phyloP scores from a whole-genome alignment of 2,888 invertebrate species.

The Eupeodes latifasciatus region DNA sequence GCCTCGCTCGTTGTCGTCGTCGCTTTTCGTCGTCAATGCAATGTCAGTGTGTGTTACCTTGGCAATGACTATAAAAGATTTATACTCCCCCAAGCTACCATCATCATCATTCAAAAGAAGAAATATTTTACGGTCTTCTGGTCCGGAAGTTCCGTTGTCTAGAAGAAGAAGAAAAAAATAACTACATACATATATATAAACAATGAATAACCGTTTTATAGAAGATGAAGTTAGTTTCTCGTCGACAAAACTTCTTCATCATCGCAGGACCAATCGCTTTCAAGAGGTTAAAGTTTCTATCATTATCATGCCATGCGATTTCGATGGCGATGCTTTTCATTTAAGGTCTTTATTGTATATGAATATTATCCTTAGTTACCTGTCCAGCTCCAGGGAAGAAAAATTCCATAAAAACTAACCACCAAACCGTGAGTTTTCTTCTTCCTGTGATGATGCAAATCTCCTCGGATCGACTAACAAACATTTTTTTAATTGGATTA shows the following conservation, averaged over 20 bases:
- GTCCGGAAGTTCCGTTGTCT: constrained; percentile 56
- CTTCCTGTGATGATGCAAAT: not conserved
- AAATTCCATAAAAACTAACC: constrained; percentile 13
- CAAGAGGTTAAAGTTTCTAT: constrained; percentile 24
- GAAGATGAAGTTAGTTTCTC: constrained; percentile 53
- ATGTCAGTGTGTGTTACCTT: constrained; percentile 48
- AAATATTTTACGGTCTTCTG: constrained; percentile 56
- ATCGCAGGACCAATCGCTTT: constrained; percentile 13
- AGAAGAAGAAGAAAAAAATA: not conserved
- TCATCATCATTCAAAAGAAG: constrained; percentile 3
- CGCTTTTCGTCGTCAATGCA: not conserved
- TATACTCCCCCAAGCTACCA: not conserved
- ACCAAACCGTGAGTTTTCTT: constrained; percentile 30
- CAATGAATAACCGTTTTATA: constrained; percentile 55
- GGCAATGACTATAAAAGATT: constrained; percentile 43
- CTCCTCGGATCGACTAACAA: constrained; percentile 28
- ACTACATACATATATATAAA: constrained; percentile 11
- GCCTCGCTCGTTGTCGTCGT: no score
- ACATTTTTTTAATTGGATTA: constrained; percentile 72
- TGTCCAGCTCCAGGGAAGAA: not conserved
- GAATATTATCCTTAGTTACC: constrained; percentile 46
- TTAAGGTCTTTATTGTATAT: constrained; percentile 3
- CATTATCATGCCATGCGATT: no score
- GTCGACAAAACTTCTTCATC: constrained; percentile 38
- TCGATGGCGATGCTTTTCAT: not conserved